Evolutionary conservation across 2,888 invertebrate species (phyloP).

Genomic region (Camponotus fellah): DNA sequence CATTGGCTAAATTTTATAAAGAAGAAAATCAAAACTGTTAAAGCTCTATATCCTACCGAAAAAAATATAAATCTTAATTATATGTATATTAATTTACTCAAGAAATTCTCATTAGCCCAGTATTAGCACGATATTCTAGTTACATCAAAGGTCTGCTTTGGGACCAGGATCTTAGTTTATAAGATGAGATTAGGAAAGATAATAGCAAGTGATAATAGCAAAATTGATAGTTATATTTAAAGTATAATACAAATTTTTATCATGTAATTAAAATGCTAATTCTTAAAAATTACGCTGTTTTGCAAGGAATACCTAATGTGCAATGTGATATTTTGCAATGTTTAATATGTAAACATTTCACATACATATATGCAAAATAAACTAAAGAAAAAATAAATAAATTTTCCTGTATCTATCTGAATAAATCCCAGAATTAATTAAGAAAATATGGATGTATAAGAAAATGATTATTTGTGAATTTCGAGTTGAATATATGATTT

Average conservation of each 20-base stretch:
- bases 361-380: slow-evolving; percentile 55
- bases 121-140: slow-evolving; percentile 63
- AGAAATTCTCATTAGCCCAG: slow-evolving; percentile 57
- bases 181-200: slow-evolving; percentile 34
- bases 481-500: neutral
- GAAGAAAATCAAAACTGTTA: slow-evolving; percentile 11
- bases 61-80: neutral
- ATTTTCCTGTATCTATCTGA: neutral
- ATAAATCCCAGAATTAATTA: slow-evolving; percentile 26
- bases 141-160: slow-evolving; percentile 59
- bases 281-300: slow-evolving; percentile 60
- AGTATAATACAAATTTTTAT: slow-evolving; percentile 34
- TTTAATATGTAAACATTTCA: slow-evolving; percentile 72
- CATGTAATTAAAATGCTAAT: slow-evolving; percentile 23
- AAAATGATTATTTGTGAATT: slow-evolving; percentile 16
- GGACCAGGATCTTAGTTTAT: slow-evolving; percentile 63
- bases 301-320: slow-evolving; percentile 57
- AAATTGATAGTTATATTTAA: slow-evolving; percentile 22
- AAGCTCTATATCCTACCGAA: neutral
- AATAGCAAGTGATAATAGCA: slow-evolving; percentile 21
- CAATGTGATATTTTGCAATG: slow-evolving; percentile 75
- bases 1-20: slow-evolving; percentile 17
- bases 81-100: neutral
- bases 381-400: slow-evolving; percentile 40
- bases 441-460: neutral